Conservation (phyloP, 1,140 invertebrate species). For the Neodiprion lecontei region DNA sequence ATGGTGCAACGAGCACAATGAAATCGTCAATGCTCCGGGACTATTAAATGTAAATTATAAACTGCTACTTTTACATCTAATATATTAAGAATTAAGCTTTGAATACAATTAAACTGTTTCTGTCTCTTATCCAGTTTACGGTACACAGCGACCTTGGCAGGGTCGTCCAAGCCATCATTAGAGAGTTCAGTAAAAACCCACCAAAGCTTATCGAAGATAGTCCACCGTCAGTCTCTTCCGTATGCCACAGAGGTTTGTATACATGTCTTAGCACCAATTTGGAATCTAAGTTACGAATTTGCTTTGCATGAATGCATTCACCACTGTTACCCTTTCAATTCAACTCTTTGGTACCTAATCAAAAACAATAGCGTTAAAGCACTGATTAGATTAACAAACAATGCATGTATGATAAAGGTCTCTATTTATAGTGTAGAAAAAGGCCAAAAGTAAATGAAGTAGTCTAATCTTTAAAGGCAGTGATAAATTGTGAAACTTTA, state of each 20-base stretch:
- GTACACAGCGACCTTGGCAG: slow-evolving; percentile 78
- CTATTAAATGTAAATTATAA: slow-evolving; percentile 69
- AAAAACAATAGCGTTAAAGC: slow-evolving; percentile 13
- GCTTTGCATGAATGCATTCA: too few species aligned
- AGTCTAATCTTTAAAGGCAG: too few species aligned
- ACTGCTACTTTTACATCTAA: background rate
- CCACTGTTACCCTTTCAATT: background rate
- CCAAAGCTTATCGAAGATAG: slow-evolving; percentile 60
- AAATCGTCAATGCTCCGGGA: slow-evolving; percentile 74
- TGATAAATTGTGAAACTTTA: background rate
- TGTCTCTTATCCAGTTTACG: slow-evolving; percentile 66
- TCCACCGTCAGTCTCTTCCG: slow-evolving; percentile 47
- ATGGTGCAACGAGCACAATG: slow-evolving; percentile 72
- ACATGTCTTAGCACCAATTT: background rate
- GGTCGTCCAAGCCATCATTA: slow-evolving; percentile 78
- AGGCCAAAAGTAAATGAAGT: too few species aligned
- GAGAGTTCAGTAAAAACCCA: slow-evolving; percentile 76
- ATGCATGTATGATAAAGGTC: background rate
- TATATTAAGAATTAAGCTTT: slow-evolving; percentile 19
- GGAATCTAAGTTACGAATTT: too few species aligned
- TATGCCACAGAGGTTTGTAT: slow-evolving; percentile 53
- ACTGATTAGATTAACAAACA: background rate
- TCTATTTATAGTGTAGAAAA: background rate
- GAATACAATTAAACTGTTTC: slow-evolving; percentile 8
- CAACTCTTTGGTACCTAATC: background rate